Percentiles rank a stretch among this genome's conserved stretches.
Evolutionary conservation across 1,140 invertebrate species (phyloP).

Genomic region (Sitobion miscanthi): DNA sequence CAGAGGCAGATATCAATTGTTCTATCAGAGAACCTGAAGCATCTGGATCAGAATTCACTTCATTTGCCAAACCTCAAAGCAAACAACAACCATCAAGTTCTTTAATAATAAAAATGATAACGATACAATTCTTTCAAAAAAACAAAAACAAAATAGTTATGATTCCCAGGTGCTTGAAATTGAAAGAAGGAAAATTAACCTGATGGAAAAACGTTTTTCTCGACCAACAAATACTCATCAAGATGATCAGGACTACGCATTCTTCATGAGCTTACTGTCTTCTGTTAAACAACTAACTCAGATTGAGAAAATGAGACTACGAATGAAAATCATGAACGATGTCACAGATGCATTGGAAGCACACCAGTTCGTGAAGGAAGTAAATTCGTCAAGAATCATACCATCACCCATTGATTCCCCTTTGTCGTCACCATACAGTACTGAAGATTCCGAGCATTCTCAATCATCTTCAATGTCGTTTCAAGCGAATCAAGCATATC

Average conservation of each 20-base stretch:
- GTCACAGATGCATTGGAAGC: conserved; percentile 28
- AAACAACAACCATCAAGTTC: conserved; percentile 10
- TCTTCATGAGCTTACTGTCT: conserved; percentile 25
- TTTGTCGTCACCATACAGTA: background rate
- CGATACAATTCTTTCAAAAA: conserved; percentile 21
- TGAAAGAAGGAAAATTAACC: conserved; percentile 10
- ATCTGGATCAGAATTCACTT: conserved; percentile 29
- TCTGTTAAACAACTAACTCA: conserved; percentile 3
- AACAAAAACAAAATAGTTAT: conserved; percentile 29
- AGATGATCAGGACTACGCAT: conserved; percentile 22
- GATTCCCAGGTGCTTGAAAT: conserved; percentile 19
- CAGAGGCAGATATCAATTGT: conserved; percentile 20
- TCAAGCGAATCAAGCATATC: conserved; percentile 12
- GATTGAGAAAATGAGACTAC: background rate
- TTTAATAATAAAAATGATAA: conserved; percentile 41
- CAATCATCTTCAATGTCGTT: conserved; percentile 1
- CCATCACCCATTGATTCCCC: conserved; percentile 4
- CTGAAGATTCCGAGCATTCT: conserved; percentile 17
- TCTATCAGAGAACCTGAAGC: conserved; percentile 5
- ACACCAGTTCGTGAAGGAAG: conserved; percentile 8
- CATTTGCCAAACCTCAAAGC: conserved; percentile 31
- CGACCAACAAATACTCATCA: conserved; percentile 11
- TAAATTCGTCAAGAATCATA: conserved; percentile 27
- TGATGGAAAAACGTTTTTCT: conserved; percentile 29
- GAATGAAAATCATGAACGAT: conserved; percentile 23